Base-by-base conservation (phyloP, 2,113 vertebrate species). In the Zapornia atra region DNA sequence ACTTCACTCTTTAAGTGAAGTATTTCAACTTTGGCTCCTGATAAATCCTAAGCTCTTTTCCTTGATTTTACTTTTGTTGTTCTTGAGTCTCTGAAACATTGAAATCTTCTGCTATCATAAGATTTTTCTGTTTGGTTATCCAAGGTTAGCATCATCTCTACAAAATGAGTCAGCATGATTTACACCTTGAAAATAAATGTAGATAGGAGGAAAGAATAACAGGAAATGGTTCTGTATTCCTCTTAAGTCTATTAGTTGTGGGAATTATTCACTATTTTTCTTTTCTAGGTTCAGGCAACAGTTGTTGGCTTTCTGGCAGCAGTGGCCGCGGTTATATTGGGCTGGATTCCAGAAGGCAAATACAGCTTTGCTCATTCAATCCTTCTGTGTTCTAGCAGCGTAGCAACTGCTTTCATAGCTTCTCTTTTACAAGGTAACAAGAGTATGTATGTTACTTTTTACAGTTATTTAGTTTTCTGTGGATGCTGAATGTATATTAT, bases 301-400 rank as follows among this genome's bases (percentile, higher is more conserved):
- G 99, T 99, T 9, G 99, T 99, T 96, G 99, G 99, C 7, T 99
- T 99, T 97, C 97, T 99, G 95, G 99, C 99, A 59, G 99, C 99
- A 4, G 98, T 99, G 92, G 99, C 99, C 22, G 99, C 99, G 2
- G 98, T 99, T 60, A 97, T 99, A 64, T 90, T 99, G 65, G 99
- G 99, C 69, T 99, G 99, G 99, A 99, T 99, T 95, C 99, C 99
- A 24, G 99, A 99, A 72, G 99, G 99, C 54, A 99, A 99, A 97
- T 99, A 99, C 91, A 98, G 98, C 91, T 98, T 99, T 60, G 98
- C 98, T 95, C 99, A 99, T 44, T 99, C 99, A 5, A 96, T 99
- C 57, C 98, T 99, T 70, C 89, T 99, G 50, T 99, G 99, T 96
- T 99, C 99, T 25, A 99, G 99, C 98, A 99, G 99, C 0, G 99